Percentiles rank a stretch among this genome's conserved stretches.
These are phyloP conservation scores for Rhombomys opimus DNA, from an alignment of 2,113 vertebrate genomes.

Conservation along the genomic window DNA sequence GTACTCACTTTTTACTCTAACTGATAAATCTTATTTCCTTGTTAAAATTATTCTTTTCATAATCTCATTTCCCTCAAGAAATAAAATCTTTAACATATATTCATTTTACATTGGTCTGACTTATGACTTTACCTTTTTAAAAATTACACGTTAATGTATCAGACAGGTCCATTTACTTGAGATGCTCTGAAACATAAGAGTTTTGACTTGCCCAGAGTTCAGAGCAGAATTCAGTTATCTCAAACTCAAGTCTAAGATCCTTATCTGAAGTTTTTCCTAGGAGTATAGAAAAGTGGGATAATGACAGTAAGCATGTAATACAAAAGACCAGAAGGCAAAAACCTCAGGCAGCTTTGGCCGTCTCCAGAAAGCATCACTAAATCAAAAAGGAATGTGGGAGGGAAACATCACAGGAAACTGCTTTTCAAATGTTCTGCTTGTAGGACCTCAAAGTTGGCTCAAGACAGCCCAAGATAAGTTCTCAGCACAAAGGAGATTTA, in stretches of 20 bases:
- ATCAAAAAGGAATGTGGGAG: constrained; percentile 1
- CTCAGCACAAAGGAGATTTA: no score
- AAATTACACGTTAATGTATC: constrained; percentile 10
- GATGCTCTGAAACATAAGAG: neutral
- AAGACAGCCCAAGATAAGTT: no score
- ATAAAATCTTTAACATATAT: constrained; percentile 45
- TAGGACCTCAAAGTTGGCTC: no score
- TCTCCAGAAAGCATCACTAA: neutral
- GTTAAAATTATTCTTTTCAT: no score
- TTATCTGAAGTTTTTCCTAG: neutral
- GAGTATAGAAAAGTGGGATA: neutral
- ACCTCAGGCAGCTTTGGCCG: neutral
- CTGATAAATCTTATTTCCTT: neutral
- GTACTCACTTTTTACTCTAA: neutral
- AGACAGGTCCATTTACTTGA: constrained; percentile 17
- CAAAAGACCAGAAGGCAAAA: neutral
- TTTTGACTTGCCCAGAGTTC: neutral
- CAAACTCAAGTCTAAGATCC: constrained; percentile 8
- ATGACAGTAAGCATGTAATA: neutral
- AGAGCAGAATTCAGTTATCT: constrained; percentile 3
- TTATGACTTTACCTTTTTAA: constrained; percentile 15
- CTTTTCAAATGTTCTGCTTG: constrained; percentile 4
- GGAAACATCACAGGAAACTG: neutral
- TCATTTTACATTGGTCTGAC: neutral
- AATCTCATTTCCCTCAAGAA: neutral